Evolutionary conservation across 2,888 invertebrate species (phyloP), one percentile per base, ranked within the genome.

Genomic region (Andrena fulva): DNA sequence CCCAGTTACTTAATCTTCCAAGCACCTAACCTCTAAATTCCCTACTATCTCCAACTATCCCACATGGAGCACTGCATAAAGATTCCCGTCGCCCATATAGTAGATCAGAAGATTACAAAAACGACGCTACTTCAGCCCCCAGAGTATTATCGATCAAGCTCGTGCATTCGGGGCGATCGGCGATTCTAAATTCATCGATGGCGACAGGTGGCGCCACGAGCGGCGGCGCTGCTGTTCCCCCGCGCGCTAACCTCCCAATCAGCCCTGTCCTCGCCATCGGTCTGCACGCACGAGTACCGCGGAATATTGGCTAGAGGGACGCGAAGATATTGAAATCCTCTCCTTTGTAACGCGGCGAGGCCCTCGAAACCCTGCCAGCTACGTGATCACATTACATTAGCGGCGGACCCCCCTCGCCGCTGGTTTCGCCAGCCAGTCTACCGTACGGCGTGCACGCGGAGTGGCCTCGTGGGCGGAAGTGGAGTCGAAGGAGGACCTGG

Each of bases 311-410:
- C 50, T 60, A 42, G 60, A 74, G 71, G 71, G 80, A 71, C 68
- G 66, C 54, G 59, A 67, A 76, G 84, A 85, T 85, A 85, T 85
- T 85, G 85, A 84, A 85, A 84, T 85, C 84, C 78, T 75, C 31
- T 69, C 78, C 80, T 84, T 85, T 80, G 80, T 75, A 84, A 84
- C 70, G 33, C 66, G 12, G 76, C 24, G 64, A 69, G 67, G 66
- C 50, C 66, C 12, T 72, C 80, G 60, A 70, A 69, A 60, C 56
- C 54, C 59, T 56, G 52, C 71, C n/a, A 64, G 82, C 68, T 83
- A 83, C 82, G 80, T 83, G 82, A 83, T 80, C 83, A 82, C 82
- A 73, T 84, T 84, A 77, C 83, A 77, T 84, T 84, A 84, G 70
- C 62, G 50, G 48, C 31, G 35, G 52, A 35, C 54, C 35, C 24